A percentile compares a stretch with the other conserved stretches of the same genome.
Conservation (phyloP, 2,113 vertebrate species). For the Chloropsis cyanopogon region DNA sequence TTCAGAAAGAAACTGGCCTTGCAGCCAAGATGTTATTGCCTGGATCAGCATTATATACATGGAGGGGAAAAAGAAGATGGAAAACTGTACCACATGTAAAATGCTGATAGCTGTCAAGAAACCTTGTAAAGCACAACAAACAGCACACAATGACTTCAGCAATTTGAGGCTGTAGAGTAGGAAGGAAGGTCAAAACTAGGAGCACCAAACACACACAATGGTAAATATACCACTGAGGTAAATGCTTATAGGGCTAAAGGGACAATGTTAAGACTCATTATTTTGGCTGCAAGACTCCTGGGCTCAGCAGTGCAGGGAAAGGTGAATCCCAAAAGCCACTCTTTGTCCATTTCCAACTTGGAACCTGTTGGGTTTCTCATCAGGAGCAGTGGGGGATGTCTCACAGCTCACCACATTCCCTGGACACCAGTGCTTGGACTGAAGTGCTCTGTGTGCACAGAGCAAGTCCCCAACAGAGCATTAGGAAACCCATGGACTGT, state of each 20-base stretch:
- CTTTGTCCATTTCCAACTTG: not conserved
- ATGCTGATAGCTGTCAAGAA: not conserved
- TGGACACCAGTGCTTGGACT: not conserved
- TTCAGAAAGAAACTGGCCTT: not conserved
- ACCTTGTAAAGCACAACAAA: not conserved
- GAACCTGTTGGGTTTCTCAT: not conserved
- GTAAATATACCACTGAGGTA: not conserved
- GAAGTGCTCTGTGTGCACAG: not conserved
- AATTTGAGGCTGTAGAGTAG: not conserved
- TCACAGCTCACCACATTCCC: not conserved
- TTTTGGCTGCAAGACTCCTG: not conserved
- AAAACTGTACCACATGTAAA: not conserved
- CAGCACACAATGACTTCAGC: not conserved
- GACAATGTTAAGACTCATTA: not conserved
- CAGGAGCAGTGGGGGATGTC: not conserved
- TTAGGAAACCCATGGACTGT: not conserved
- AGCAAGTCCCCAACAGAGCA: rapidly evolving
- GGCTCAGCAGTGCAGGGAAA: not conserved
- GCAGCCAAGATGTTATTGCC: not conserved
- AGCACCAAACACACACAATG: not conserved
- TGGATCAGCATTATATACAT: not conserved
- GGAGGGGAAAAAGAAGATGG: not conserved
- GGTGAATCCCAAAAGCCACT: not conserved
- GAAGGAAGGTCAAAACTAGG: not conserved
- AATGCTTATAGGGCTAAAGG: not conserved